Percentiles rank a stretch among this genome's conserved stretches.
Conservation (phyloP, 2,113 vertebrate genomes). For the Brachypodius melanocephalos region DNA sequence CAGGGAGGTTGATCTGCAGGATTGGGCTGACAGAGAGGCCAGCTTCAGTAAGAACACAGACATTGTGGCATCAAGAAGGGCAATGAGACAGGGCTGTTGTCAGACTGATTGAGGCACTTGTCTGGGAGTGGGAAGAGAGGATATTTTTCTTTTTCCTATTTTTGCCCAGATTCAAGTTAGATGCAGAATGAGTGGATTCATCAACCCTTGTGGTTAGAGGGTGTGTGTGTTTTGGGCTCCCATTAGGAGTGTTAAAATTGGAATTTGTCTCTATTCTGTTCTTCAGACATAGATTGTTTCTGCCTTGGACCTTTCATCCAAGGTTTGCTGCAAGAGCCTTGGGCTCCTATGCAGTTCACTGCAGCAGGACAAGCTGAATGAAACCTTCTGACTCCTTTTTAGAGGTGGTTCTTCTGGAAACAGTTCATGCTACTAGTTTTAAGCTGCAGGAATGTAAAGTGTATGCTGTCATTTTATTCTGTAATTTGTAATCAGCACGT, state of each 20-base stretch:
- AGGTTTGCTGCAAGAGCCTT: neutral
- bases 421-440: neutral
- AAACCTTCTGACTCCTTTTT: neutral
- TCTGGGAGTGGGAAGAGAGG: neutral
- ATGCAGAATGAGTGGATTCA: neutral
- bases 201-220: neutral
- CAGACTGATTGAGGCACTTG: neutral
- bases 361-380: neutral
- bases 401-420: neutral
- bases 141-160: neutral
- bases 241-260: neutral
- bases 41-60: neutral
- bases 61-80: neutral
- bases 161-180: neutral
- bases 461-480: neutral
- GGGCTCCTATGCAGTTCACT: neutral
- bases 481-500: neutral
- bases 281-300: neutral
- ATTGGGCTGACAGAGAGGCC: neutral
- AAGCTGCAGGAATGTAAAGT: neutral
- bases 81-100: neutral
- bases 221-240: neutral
- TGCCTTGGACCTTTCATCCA: neutral
- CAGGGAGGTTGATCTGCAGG: neutral
- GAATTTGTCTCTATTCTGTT: neutral